Percentiles rank a stretch among this genome's conserved stretches.
phyloP scores from a whole-genome alignment of 2,888 invertebrate species.

The Rhopalosiphum nymphaeae region DNA sequence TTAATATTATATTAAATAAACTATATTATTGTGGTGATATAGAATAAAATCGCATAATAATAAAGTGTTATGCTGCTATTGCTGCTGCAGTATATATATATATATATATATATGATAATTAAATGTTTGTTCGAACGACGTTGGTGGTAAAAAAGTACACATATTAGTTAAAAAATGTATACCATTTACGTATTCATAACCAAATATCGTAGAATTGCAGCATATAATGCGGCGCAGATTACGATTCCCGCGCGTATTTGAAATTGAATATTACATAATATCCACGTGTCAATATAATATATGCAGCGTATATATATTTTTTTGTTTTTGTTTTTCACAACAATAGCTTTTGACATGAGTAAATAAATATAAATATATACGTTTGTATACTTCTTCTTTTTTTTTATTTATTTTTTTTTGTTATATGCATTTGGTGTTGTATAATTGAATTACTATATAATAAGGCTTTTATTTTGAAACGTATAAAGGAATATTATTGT shows the following conservation, averaged over 20 bases:
- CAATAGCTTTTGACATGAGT: constrained; percentile 10
- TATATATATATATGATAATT: background rate
- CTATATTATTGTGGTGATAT: background rate
- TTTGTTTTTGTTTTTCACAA: background rate
- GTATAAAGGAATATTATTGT: background rate
- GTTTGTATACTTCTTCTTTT: background rate
- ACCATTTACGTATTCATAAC: background rate
- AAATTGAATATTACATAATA: background rate
- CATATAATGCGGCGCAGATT: background rate
- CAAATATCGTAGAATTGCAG: background rate
- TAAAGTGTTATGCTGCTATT: too few species aligned
- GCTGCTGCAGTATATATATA: background rate
- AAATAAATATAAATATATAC: background rate
- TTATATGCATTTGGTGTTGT: background rate
- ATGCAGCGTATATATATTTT: background rate
- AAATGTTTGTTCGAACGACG: background rate
- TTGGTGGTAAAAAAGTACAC: background rate
- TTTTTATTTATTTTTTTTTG: background rate
- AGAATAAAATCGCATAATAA: too few species aligned
- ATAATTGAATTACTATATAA: constrained; percentile 23
- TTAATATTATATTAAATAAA: background rate
- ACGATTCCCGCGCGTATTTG: background rate
- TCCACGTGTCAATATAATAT: background rate
- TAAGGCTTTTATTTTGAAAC: background rate
- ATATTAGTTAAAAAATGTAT: background rate